Conservation (phyloP, 2,888 invertebrate genomes). For the Apodemia zela region DNA sequence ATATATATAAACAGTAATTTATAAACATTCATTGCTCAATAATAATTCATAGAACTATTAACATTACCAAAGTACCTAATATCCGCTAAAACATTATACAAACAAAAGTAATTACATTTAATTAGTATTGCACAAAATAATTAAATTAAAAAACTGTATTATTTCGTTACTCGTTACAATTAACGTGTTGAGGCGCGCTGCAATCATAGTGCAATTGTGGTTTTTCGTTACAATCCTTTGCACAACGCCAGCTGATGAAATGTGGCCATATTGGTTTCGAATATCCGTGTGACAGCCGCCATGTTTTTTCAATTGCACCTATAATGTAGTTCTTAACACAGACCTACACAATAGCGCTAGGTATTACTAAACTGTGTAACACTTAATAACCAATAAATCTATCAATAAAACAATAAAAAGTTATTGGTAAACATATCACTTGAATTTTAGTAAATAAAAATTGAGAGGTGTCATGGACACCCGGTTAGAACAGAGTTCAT, state of each 20-base stretch:
- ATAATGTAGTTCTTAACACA: background rate
- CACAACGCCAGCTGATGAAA: slow-evolving; percentile 15
- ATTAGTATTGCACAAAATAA: slow-evolving; percentile 14
- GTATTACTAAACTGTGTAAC: no score
- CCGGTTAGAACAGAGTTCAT: no score
- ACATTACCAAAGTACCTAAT: background rate
- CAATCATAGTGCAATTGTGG: slow-evolving; percentile 11
- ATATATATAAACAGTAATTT: no score
- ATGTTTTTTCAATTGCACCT: background rate
- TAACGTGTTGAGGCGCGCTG: background rate
- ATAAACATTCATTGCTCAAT: background rate
- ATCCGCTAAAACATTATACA: background rate
- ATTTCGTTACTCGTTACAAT: slow-evolving; percentile 6
- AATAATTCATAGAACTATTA: background rate
- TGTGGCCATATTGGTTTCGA: slow-evolving; percentile 12
- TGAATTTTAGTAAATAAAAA: no score
- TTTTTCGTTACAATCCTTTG: slow-evolving; percentile 13
- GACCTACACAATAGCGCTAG: background rate
- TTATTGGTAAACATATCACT: no score
- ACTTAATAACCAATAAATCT: no score
- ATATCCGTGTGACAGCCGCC: slow-evolving; percentile 13
- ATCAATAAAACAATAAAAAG: no score
- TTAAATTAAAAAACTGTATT: background rate
- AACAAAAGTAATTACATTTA: slow-evolving; percentile 9
- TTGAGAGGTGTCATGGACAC: no score